Evolutionary conservation across 2,113 vertebrate genomes (phyloP).

Genomic region (Rissa tridactyla): DNA sequence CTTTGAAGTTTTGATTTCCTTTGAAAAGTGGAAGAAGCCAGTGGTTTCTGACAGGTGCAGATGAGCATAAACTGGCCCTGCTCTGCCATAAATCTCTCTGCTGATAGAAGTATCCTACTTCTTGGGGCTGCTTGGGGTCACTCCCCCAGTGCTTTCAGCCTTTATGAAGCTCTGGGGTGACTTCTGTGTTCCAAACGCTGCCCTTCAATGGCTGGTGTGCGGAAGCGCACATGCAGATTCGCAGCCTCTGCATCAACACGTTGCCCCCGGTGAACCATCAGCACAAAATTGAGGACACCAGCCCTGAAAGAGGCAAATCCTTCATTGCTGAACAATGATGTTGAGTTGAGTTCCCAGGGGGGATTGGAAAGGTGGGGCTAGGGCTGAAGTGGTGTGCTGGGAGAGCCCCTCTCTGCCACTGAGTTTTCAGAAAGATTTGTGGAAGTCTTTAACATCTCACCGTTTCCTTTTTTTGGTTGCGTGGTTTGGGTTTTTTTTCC

Average conservation of each 20-base stretch:
- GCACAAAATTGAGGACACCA: background rate
- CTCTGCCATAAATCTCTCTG: background rate
- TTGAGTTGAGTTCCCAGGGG: background rate
- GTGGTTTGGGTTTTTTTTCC: background rate
- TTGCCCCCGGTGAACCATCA: background rate
- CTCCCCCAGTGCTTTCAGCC: background rate
- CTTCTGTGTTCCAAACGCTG: background rate
- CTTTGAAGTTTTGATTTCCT: background rate
- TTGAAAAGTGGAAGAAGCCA: background rate
- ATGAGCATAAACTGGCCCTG: background rate
- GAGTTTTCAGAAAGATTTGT: background rate
- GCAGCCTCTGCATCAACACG: background rate
- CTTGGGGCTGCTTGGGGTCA: background rate
- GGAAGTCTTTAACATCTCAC: background rate
- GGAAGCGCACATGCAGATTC: fast-evolving
- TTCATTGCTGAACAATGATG: fast-evolving
- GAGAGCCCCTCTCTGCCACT: background rate
- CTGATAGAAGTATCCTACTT: background rate
- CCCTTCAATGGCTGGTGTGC: background rate
- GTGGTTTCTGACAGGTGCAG: background rate
- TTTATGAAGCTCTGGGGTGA: background rate
- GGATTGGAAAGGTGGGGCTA: background rate
- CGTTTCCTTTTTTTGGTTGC: background rate
- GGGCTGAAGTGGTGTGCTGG: background rate
- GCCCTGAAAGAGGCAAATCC: background rate